Conservation (phyloP, 2,888 invertebrate species). For the Platypus cylindrus region DNA sequence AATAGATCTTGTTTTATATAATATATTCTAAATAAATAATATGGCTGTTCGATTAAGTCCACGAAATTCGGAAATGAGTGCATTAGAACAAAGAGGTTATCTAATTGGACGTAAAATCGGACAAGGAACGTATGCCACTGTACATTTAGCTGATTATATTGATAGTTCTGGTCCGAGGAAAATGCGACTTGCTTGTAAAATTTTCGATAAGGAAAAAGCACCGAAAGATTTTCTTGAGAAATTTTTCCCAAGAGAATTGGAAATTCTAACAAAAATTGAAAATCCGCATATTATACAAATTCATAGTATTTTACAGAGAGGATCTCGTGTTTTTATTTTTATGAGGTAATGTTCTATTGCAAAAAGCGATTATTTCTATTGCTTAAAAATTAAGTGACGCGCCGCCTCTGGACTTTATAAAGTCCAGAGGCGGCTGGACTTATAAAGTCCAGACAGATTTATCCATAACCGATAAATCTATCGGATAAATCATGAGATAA, state of each 20-base stretch:
- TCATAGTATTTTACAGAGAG: conserved; percentile 72
- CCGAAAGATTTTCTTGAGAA: conserved; percentile 81
- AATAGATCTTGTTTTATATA: conserved; percentile 7
- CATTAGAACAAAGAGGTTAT: conserved; percentile 74
- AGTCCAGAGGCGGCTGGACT: no score
- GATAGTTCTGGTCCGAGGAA: conserved; percentile 58
- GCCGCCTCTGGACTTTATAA: no score
- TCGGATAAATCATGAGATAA: no score
- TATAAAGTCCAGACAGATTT: no score
- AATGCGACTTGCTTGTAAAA: conserved; percentile 75
- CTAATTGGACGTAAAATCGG: conserved; percentile 71
- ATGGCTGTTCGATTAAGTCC: conserved; percentile 64
- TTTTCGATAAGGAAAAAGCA: conserved; percentile 81
- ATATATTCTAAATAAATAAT: conserved; percentile 8
- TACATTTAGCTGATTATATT: conserved; percentile 72
- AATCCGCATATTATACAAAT: conserved; percentile 86
- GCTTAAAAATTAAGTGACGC: no score
- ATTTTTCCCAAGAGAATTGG: conserved; percentile 87
- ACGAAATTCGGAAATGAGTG: conserved; percentile 72
- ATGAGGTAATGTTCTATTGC: no score
- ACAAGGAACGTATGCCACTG: conserved; percentile 84
- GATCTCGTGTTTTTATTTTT: conserved; percentile 75
- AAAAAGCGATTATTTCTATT: no score
- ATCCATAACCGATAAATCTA: no score
- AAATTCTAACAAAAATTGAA: conserved; percentile 77